phyloP scores from a whole-genome alignment of 2,113 vertebrate genomes.

The Oreotrochilus melanogaster region DNA sequence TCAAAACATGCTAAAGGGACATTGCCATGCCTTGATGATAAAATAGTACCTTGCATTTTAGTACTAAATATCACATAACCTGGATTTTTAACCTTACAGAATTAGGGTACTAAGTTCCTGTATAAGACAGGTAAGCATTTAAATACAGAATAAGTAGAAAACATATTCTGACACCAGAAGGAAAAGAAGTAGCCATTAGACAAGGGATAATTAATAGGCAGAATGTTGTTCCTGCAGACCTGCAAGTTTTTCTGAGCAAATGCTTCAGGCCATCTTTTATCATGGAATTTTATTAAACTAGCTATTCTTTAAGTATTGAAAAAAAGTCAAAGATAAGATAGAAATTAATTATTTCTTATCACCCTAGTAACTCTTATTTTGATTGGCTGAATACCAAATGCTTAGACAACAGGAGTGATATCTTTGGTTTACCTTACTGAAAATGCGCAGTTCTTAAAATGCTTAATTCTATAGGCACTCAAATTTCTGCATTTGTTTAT shows the following conservation, averaged over 20 bases:
- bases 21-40: background rate
- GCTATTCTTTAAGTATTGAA: background rate
- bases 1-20: background rate
- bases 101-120: background rate
- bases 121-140: background rate
- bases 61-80: background rate
- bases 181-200: background rate
- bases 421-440: background rate
- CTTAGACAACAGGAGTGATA: background rate
- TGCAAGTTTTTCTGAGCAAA: background rate
- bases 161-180: background rate
- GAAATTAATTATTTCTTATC: background rate
- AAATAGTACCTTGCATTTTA: background rate
- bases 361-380: background rate
- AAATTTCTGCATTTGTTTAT: background rate
- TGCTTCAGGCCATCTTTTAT: background rate
- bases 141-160: background rate
- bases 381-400: background rate
- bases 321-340: no score
- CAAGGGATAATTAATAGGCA: background rate
- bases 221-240: background rate
- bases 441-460: background rate
- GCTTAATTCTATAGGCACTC: background rate
- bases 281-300: background rate
- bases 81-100: background rate